A percentile compares a stretch with the other conserved stretches of the same genome.
Conservation (phyloP, 1,140 invertebrate genomes). For the Drosophila watanabei region DNA sequence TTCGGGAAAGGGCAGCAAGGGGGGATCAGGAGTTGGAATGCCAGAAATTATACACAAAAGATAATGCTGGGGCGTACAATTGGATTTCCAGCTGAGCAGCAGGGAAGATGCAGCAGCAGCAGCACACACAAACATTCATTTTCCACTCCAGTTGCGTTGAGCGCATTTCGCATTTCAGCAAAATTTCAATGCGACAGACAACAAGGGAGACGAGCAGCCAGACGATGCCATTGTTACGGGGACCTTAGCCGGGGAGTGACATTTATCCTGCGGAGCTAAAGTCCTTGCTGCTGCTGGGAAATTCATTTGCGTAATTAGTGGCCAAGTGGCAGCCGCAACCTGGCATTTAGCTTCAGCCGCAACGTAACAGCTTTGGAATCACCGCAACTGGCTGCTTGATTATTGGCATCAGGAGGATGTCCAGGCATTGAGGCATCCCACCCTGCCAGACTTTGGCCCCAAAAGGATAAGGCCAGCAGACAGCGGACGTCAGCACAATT, state of each 20-base stretch:
- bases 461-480: conserved; percentile 24
- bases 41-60: conserved; percentile 68
- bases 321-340: conserved; percentile 51
- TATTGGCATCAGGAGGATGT: conserved; percentile 28
- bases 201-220: conserved; percentile 29
- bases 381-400: conserved; percentile 54
- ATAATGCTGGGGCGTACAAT: conserved; percentile 67
- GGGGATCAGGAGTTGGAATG: background rate
- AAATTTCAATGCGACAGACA: conserved; percentile 75
- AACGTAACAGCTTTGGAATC: conserved; percentile 64
- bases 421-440: background rate
- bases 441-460: background rate
- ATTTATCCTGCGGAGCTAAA: conserved; percentile 41
- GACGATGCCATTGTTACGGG: conserved; percentile 46
- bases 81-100: conserved; percentile 65
- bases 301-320: conserved; percentile 83
- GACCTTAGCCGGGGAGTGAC: conserved; percentile 37
- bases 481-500: conserved; percentile 42
- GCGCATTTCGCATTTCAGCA: conserved; percentile 77
- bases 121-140: conserved; percentile 66
- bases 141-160: conserved; percentile 76
- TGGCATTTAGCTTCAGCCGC: conserved; percentile 33
- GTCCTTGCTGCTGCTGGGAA: conserved; percentile 30
- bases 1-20: background rate
- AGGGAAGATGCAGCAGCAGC: conserved; percentile 10